A percentile compares a stretch with the other conserved stretches of the same genome.
Conservation (phyloP, 2,888 invertebrate genomes). For the Candidula unifasciata region DNA sequence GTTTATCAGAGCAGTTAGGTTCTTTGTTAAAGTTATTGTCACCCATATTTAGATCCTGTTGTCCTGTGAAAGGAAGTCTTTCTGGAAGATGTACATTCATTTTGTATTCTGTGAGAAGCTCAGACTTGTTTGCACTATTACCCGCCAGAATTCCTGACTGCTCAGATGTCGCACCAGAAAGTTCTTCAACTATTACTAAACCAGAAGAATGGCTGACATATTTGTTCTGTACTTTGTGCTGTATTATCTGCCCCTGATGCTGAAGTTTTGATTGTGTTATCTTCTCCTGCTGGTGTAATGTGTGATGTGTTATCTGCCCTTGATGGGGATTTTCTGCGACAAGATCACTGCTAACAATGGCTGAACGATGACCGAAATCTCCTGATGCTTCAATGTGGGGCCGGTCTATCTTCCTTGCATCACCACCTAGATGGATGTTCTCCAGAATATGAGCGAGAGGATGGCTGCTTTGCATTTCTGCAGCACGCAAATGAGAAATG, state of each 20-base stretch:
- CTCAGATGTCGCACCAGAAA: not conserved
- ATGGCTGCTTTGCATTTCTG: not conserved
- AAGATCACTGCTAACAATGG: too few relatives aligned
- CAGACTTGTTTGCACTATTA: not conserved
- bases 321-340: not conserved
- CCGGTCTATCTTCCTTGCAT: not conserved
- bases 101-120: not conserved
- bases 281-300: not conserved
- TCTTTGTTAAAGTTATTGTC: not conserved
- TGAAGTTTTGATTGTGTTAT: not conserved
- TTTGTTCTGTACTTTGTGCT: not conserved
- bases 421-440: not conserved
- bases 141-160: too few relatives aligned
- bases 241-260: not conserved
- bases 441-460: not conserved
- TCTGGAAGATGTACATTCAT: not conserved
- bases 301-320: too few relatives aligned
- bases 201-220: not conserved
- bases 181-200: not conserved
- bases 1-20: not conserved
- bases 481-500: not conserved
- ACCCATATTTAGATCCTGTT: not conserved
- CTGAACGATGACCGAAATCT: not conserved
- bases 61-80: not conserved
- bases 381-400: not conserved